These are phyloP conservation scores for Agrochola lychnidis DNA, from an alignment of 2,888 invertebrate genomes.

Conservation along the genomic window DNA sequence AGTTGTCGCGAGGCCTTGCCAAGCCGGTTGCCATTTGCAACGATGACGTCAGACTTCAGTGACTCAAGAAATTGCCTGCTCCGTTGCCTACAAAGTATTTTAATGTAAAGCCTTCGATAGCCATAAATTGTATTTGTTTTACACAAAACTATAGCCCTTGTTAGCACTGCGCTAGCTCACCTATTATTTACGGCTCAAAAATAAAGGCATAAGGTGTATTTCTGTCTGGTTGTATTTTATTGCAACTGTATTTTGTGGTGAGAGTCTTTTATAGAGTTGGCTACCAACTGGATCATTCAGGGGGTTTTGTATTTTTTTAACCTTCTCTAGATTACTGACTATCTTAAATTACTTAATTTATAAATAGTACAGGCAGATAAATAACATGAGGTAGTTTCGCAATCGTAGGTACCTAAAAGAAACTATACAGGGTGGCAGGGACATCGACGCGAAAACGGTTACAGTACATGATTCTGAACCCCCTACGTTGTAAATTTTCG, in stretches of 20 bases:
- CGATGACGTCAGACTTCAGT: slow-evolving; percentile 81
- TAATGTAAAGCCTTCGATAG: slow-evolving; percentile 71
- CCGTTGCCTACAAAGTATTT: slow-evolving; percentile 72
- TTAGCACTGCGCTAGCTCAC: slow-evolving; percentile 59
- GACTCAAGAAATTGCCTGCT: slow-evolving; percentile 76
- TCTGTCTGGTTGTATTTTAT: slow-evolving; percentile 38
- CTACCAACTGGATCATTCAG: slow-evolving; percentile 29
- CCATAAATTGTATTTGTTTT: slow-evolving; percentile 68
- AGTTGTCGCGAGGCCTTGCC: slow-evolving; percentile 78
- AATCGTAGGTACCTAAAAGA: background rate
- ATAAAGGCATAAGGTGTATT: slow-evolving; percentile 43
- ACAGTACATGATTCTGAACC: no score
- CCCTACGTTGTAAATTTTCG: no score
- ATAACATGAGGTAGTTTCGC: background rate
- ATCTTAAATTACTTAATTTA: background rate
- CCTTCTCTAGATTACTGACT: background rate
- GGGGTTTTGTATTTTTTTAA: background rate
- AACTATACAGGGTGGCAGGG: no score
- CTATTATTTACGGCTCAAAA: slow-evolving; percentile 59
- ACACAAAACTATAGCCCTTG: slow-evolving; percentile 66
- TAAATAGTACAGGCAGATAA: background rate
- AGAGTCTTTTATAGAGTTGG: slow-evolving; percentile 17
- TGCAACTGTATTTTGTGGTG: slow-evolving; percentile 40
- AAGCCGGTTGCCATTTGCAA: slow-evolving; percentile 82
- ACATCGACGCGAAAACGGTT: no score